Conservation (phyloP, 2,888 invertebrate genomes). For the Athalia rosae region DNA sequence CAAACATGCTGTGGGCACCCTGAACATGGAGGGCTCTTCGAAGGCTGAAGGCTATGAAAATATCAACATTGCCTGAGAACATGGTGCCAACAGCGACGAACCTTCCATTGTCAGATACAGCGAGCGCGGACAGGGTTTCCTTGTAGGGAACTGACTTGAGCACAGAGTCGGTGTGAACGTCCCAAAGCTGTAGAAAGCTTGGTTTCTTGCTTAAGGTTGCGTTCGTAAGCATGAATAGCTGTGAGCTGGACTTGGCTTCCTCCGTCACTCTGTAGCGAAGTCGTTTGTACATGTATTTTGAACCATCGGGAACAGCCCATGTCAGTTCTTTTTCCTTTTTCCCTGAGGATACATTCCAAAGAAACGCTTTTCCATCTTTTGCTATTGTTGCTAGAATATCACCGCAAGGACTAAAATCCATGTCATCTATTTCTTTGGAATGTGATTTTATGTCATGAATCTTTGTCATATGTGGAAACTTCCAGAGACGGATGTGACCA, state of each 20-base stretch:
- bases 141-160: slow-evolving; percentile 78
- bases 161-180: slow-evolving; percentile 76
- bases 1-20: slow-evolving; percentile 95
- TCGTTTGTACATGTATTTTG: slow-evolving; percentile 88
- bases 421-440: slow-evolving; percentile 93
- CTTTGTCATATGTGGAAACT: slow-evolving; percentile 87
- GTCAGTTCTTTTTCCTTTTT: slow-evolving; percentile 82
- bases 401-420: slow-evolving; percentile 91
- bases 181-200: slow-evolving; percentile 89
- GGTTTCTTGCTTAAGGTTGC: slow-evolving; percentile 84
- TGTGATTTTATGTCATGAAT: slow-evolving; percentile 85
- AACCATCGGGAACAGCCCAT: slow-evolving; percentile 85
- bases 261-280: slow-evolving; percentile 78
- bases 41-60: slow-evolving; percentile 93
- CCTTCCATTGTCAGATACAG: slow-evolving; percentile 92
- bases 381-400: slow-evolving; percentile 87
- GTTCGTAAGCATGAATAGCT: slow-evolving; percentile 88
- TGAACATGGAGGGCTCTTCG: slow-evolving; percentile 90
- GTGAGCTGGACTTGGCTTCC: slow-evolving; percentile 80
- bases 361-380: slow-evolving; percentile 88
- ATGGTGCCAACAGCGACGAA: slow-evolving; percentile 96
- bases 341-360: slow-evolving; percentile 85
- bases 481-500: slow-evolving; percentile 91
- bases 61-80: slow-evolving; percentile 93
- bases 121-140: slow-evolving; percentile 88